Conservation (phyloP, 1,140 invertebrate genomes). For the Physella acuta region DNA sequence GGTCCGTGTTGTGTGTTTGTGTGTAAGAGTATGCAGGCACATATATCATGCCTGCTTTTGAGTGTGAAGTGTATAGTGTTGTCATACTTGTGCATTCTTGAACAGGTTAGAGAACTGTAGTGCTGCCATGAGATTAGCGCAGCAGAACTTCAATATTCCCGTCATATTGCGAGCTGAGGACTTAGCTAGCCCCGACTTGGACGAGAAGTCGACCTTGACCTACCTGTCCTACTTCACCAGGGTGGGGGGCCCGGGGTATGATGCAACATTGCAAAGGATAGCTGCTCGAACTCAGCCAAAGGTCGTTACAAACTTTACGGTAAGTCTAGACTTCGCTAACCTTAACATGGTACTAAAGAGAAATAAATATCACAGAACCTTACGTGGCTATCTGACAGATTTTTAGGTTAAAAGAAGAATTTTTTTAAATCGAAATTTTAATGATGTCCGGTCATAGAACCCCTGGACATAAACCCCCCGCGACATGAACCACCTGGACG, state of each 20-base stretch:
- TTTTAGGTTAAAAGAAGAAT: too few species aligned
- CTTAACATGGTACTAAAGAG: neutral
- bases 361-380: neutral
- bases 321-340: too few species aligned
- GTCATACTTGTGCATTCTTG: too few species aligned
- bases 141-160: slow-evolving; percentile 85
- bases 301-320: slow-evolving; percentile 81
- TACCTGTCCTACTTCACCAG: slow-evolving; percentile 98
- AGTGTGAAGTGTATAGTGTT: too few species aligned
- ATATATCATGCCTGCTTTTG: too few species aligned
- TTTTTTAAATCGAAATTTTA: too few species aligned
- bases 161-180: slow-evolving; percentile 93
- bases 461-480: too few species aligned
- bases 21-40: too few species aligned
- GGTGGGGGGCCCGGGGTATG: slow-evolving; percentile 88
- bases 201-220: slow-evolving; percentile 95
- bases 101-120: slow-evolving; percentile 84
- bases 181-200: slow-evolving; percentile 88
- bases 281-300: slow-evolving; percentile 63
- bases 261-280: slow-evolving; percentile 87
- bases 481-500: too few species aligned
- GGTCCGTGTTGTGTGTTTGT: too few species aligned
- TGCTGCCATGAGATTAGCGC: slow-evolving; percentile 86
- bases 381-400: too few species aligned
- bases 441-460: too few species aligned